Evolutionary conservation across 2,113 vertebrate species (phyloP).

Genomic region (Istiophorus platypterus): DNA sequence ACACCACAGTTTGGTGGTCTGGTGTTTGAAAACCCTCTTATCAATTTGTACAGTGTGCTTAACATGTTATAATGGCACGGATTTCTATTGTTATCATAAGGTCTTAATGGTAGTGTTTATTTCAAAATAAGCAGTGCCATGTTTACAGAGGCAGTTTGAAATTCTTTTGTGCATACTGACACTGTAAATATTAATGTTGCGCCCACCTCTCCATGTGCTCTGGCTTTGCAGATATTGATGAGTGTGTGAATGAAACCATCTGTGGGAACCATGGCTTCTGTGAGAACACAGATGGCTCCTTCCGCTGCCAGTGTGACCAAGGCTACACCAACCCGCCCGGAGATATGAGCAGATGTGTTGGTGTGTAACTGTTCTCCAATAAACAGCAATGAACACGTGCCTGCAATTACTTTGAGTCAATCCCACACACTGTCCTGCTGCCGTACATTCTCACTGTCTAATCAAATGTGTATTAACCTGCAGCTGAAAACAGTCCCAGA

Average conservation of each 20-base stretch:
- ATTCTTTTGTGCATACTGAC: conserved; percentile 24
- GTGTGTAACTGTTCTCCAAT: conserved; percentile 65
- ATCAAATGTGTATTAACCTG: background rate
- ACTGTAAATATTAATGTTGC: conserved; percentile 55
- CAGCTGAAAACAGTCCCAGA: conserved; percentile 6
- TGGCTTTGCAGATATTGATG: conserved; percentile 80
- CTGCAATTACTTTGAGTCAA: background rate
- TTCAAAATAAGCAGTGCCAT: conserved; percentile 36
- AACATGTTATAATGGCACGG: conserved; percentile 62
- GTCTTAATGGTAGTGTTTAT: conserved; percentile 56
- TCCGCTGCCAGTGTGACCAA: conserved; percentile 82
- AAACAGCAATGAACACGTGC: background rate
- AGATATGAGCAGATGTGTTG: conserved; percentile 78
- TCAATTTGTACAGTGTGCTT: conserved; percentile 34
- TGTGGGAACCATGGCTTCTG: conserved; percentile 84
- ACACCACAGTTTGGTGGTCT: conserved; percentile 26
- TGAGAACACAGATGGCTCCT: conserved; percentile 84
- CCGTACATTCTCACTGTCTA: background rate
- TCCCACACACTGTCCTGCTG: background rate
- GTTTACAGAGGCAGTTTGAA: conserved; percentile 43
- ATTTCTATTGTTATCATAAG: conserved; percentile 64
- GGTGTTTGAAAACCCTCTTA: conserved; percentile 44
- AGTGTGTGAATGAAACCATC: conserved; percentile 83
- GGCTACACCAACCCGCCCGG: conserved; percentile 79
- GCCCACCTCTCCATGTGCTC: conserved; percentile 38